Conservation (phyloP, 2,797 vertebrate species). For the Galagoides demidoff region DNA sequence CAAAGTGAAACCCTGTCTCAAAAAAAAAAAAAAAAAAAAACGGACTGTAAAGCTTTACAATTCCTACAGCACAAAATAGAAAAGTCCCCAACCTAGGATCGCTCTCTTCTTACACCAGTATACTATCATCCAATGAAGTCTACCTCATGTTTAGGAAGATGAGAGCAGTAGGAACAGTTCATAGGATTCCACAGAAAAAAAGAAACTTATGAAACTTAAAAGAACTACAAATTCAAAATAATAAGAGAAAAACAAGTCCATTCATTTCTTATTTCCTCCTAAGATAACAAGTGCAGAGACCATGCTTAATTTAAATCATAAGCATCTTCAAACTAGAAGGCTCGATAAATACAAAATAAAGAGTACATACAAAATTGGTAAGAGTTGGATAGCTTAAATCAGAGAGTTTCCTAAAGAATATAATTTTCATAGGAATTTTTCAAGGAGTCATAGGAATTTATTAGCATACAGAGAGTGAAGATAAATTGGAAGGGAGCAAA, state of each 20-base stretch:
- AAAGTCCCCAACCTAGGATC: neutral
- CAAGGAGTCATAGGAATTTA: slow-evolving; percentile 38
- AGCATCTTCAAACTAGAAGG: slow-evolving; percentile 9
- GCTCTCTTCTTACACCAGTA: neutral
- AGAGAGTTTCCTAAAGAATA: slow-evolving; percentile 47
- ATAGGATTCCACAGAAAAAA: neutral
- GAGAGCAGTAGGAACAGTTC: neutral
- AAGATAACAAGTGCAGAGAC: neutral
- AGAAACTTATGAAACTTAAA: slow-evolving; percentile 16
- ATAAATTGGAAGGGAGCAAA: neutral
- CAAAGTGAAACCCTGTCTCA: no score
- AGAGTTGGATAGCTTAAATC: neutral
- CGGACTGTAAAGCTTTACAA: slow-evolving; percentile 1
- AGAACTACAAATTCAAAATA: slow-evolving; percentile 45
- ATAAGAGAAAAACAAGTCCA: neutral
- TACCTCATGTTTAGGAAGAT: neutral
- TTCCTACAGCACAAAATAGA: slow-evolving; percentile 27
- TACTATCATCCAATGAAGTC: neutral
- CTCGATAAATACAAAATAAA: neutral
- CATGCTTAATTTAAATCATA: slow-evolving; percentile 2
- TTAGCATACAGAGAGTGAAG: neutral
- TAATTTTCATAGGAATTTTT: slow-evolving; percentile 47
- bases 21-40: no score
- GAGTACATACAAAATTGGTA: neutral
- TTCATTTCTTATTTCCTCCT: neutral